Base-by-base conservation (phyloP, 1,140 invertebrate genomes). In the Ectropis grisescens region DNA sequence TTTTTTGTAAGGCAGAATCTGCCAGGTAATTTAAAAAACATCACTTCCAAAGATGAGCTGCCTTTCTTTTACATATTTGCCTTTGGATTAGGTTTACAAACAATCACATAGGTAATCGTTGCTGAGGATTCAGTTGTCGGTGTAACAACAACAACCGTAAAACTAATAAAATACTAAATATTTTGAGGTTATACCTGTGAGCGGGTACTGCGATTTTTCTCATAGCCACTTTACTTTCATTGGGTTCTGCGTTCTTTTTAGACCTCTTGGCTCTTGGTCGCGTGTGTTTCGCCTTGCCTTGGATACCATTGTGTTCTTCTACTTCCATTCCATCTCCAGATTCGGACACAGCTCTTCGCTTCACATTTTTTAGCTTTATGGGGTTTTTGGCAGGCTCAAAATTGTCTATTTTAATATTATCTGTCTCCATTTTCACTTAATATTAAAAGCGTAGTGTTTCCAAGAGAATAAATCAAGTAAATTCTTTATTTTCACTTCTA, bases 121-220 rank as follows among this genome's bases (percentile, higher is more conserved):
- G n/a, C n/a, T n/a, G n/a, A n/a, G n/a, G n/a, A n/a, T n/a, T n/a
- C n/a, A n/a, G n/a, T n/a, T n/a, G n/a, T n/a, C n/a, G n/a, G n/a
- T n/a, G n/a, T n/a, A n/a, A n/a, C n/a, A n/a, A n/a, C n/a, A n/a
- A n/a, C n/a, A n/a, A n/a, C n/a, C n/a, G n/a, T n/a, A n/a, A n/a
- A n/a, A n/a, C n/a, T n/a, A n/a, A n/a, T n/a, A n/a, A n/a, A n/a
- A n/a, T n/a, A n/a, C n/a, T n/a, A n/a, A n/a, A n/a, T n/a, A 22
- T 29, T 37, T 38, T 31, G 27, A 45, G 43, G 43, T 46, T 45
- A 39, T 65, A 84, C 83, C 83, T 83, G 49, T 89, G 86, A 11
- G 86, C 79, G 11, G 87, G 87, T 6, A 89, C 87, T 2, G 85
- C 58, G 25, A 89, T 78, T 82, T 90, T 89, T 57, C 89, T 82